Base-by-base conservation (phyloP, 2,797 vertebrate species). In the Tarsius wallacei region DNA sequence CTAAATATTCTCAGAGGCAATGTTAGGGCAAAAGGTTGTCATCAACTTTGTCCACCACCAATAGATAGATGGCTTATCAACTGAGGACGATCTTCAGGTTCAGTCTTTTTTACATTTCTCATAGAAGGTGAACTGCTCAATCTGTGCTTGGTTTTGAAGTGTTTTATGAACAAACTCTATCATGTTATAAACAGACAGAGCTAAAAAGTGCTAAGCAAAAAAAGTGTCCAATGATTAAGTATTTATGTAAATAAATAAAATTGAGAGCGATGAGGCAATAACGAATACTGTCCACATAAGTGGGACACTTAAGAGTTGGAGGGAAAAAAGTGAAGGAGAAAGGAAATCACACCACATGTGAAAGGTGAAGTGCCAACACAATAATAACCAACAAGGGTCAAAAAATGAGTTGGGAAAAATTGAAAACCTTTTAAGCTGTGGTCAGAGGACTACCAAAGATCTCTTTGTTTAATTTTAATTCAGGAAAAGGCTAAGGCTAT, bases 161-260 rank as follows among this genome's bases (percentile, higher is more conserved):
- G 36, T 61, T 66, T 71, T 73, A 78, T 63, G 83, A 57, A 84
- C 83, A 86, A 89, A 71, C 16, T 51, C 81, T 82, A 87, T 15
- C 51, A 49, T 63, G 31, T 59, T 26, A 87, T 19, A 80, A 78
- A 86, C 7, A 70, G 42, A 82, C 21, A 87, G 42, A 82, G 2
- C 4, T 0, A 42, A 21, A 71, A 81, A 95, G 68, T 76, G n/a
- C 61, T 59, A 49, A 3, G 59, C 36, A 31, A 61, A 47, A 66
- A 95, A 42, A 51, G 59, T 90, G 26, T 82, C 47, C 11, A 82
- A 51, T 15, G 59, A 66, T 76, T 28, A 86, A 64, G 24, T 31
- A 59, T 53, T 86, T 68, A 81, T 28, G 73, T 11, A 64, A 80
- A 36, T 91, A 80, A 66, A 61, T 33, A 42, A 86, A 86, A 74